A percentile compares a stretch with the other conserved stretches of the same genome.
Conservation (phyloP, 1,140 invertebrate genomes). For the Pseudomyrmex gracilis region DNA sequence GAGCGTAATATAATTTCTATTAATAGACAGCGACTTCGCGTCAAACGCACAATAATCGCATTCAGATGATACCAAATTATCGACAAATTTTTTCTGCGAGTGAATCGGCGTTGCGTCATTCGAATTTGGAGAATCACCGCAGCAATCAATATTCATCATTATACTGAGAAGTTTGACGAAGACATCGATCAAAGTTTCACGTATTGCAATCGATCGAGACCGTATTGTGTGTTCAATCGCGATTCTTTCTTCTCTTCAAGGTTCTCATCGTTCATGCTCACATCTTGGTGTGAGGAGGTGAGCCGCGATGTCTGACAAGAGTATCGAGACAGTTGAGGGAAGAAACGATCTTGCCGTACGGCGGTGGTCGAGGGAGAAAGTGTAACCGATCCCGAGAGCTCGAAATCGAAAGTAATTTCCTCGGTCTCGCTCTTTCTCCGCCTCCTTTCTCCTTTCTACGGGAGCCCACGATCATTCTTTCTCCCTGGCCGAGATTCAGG, state of each 20-base stretch:
- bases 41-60: neutral
- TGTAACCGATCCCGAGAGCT: conserved; percentile 72
- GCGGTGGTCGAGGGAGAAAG: conserved; percentile 66
- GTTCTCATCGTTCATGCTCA: neutral
- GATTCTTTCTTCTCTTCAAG: neutral
- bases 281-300: no score
- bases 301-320: conserved; percentile 7
- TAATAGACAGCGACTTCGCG: neutral
- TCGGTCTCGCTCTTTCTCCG: conserved; percentile 68
- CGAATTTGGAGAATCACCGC: neutral
- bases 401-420: conserved; percentile 79
- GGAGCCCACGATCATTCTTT: conserved; percentile 76
- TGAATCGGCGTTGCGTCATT: neutral
- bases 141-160: neutral
- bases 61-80: neutral
- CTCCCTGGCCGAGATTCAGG: conserved; percentile 77
- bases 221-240: neutral
- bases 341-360: conserved; percentile 37
- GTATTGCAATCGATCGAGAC: neutral
- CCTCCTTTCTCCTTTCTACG: conserved; percentile 76
- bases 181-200: neutral
- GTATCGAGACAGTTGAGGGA: neutral
- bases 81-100: neutral
- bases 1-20: neutral
- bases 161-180: neutral